phyloP scores from a whole-genome alignment of 30 jellyfish, hydroid and myxozoan genomes.

The Nemopilema nomurai region DNA sequence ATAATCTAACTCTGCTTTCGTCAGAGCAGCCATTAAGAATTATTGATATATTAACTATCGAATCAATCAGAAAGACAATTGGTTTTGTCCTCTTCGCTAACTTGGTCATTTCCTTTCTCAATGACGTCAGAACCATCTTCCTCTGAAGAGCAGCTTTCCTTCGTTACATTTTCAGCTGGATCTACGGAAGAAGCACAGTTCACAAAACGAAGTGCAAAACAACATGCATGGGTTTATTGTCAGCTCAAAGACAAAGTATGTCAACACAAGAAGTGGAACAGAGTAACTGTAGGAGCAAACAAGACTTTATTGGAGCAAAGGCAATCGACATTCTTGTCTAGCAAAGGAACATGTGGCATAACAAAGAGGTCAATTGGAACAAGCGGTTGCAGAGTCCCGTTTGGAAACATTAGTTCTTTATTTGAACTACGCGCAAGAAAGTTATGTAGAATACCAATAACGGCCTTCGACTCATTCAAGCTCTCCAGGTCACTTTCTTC shows the following conservation, averaged over 20 bases:
- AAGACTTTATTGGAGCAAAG: too few relatives aligned
- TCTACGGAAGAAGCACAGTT: background rate
- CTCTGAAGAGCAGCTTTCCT: background rate
- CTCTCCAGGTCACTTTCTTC: conserved; percentile 29
- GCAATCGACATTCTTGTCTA: too few relatives aligned
- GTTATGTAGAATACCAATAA: background rate
- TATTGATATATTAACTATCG: background rate
- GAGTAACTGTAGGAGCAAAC: too few relatives aligned
- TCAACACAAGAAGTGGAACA: too few relatives aligned
- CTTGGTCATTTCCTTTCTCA: background rate
- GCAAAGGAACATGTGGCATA: background rate
- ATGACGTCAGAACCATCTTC: background rate
- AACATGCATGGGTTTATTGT: background rate
- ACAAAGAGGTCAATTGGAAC: background rate
- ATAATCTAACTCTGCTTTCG: background rate
- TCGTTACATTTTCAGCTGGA: background rate
- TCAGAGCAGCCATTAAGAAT: background rate
- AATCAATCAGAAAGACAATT: background rate
- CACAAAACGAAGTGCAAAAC: background rate
- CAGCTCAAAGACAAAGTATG: background rate
- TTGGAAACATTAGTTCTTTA: too few relatives aligned
- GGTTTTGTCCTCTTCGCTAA: background rate
- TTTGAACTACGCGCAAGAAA: too few relatives aligned
- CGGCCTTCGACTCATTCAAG: background rate
- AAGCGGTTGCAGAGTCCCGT: too few relatives aligned